These are phyloP conservation scores for Urophycis tenuis DNA, from an alignment of 2,797 vertebrate genomes.

Conservation along the genomic window DNA sequence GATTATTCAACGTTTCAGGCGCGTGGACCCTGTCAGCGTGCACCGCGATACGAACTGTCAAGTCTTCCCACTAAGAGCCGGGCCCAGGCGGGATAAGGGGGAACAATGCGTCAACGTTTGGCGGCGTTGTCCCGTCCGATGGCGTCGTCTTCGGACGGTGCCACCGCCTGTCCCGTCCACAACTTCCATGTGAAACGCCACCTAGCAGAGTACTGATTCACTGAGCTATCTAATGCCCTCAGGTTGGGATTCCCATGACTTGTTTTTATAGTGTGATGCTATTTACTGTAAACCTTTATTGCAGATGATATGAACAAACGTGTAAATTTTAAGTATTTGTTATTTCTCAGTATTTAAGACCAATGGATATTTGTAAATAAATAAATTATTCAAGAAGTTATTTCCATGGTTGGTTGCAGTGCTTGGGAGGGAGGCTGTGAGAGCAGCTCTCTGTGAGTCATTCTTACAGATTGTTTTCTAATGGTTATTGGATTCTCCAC, in stretches of 20 bases:
- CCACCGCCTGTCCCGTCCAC: no score
- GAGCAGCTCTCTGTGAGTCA: no score
- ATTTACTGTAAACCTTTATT: neutral
- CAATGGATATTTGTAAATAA: conserved; percentile 57
- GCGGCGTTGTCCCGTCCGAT: no score
- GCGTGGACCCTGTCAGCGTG: conserved; percentile 21
- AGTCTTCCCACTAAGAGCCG: no score
- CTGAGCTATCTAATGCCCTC: neutral
- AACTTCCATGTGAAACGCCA: neutral
- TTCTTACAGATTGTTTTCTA: neutral
- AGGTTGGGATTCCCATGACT: neutral
- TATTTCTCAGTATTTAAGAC: conserved; percentile 58
- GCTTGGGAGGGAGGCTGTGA: neutral
- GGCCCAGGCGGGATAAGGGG: no score
- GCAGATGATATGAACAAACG: conserved; percentile 9
- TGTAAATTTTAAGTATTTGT: conserved; percentile 36
- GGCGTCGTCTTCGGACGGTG: neutral
- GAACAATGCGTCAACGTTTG: no score
- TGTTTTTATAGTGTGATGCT: neutral
- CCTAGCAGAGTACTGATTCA: neutral
- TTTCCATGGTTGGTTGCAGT: neutral
- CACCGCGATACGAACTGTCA: conserved; percentile 11
- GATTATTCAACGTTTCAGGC: conserved; percentile 38
- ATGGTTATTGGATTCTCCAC: neutral
- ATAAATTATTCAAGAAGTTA: conserved; percentile 49